phyloP scores from a whole-genome alignment of 2,113 vertebrate genomes.

The Rhea americana region DNA sequence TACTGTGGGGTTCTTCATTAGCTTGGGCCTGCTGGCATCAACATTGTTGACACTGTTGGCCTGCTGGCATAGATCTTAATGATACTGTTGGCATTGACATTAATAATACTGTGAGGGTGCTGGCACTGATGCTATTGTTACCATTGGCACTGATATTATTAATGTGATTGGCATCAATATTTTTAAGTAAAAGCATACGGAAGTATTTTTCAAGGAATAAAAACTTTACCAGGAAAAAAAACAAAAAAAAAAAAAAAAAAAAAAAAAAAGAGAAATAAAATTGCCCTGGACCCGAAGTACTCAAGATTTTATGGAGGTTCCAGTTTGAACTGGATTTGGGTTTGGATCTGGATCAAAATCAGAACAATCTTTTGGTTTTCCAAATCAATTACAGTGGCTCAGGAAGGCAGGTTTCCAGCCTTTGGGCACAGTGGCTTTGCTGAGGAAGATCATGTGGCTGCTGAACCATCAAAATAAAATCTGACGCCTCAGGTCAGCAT shows the following conservation, averaged over 20 bases:
- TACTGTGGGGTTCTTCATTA: background rate
- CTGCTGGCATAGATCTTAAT: background rate
- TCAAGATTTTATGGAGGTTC: background rate
- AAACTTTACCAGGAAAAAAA: background rate
- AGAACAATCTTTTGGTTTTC: background rate
- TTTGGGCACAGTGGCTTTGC: background rate
- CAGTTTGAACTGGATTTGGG: background rate
- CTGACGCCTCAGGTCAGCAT: background rate
- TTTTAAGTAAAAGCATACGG: background rate
- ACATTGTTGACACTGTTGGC: background rate
- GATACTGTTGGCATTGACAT: background rate
- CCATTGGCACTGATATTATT: background rate
- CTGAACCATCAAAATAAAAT: background rate
- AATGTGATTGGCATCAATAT: background rate
- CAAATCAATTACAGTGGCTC: background rate
- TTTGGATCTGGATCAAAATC: background rate
- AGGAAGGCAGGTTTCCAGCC: background rate
- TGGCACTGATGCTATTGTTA: background rate
- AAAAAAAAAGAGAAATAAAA: background rate
- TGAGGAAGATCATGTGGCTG: background rate
- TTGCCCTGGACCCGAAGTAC: background rate
- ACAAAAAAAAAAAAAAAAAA: fast-evolving
- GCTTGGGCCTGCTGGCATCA: background rate
- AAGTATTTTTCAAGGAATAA: constrained; percentile 12
- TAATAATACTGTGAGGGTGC: background rate